Percentiles rank a stretch among this genome's conserved stretches.
phyloP scores from a whole-genome alignment of 2,113 vertebrate genomes.

The Phaethornis superciliosus region DNA sequence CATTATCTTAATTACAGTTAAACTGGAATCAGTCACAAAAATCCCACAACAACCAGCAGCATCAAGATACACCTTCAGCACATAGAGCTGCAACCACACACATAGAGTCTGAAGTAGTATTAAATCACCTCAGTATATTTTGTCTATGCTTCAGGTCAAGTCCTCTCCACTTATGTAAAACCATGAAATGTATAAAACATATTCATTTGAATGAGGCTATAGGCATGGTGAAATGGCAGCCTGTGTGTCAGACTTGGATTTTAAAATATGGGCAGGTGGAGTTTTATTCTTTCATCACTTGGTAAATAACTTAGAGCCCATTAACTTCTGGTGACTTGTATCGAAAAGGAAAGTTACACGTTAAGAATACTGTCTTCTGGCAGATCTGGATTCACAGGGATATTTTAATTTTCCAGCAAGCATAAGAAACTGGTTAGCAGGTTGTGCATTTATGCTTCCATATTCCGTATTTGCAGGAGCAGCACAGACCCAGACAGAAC shows the following conservation, averaged over 20 bases:
- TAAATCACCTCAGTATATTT: not conserved
- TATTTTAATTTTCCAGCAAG: slow-evolving; percentile 9
- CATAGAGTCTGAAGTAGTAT: not conserved
- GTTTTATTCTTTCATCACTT: not conserved
- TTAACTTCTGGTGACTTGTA: not conserved
- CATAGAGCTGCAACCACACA: not conserved
- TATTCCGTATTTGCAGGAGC: not conserved
- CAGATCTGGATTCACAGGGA: not conserved
- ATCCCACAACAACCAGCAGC: not conserved
- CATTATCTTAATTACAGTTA: slow-evolving; percentile 39
- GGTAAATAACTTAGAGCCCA: not conserved
- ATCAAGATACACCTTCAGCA: not conserved
- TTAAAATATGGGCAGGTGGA: not conserved
- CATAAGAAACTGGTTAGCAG: slow-evolving; percentile 1
- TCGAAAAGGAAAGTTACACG: not conserved
- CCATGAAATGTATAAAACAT: not conserved
- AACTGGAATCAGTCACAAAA: not conserved
- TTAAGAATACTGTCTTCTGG: not conserved
- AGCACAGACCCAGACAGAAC: slow-evolving; percentile 12
- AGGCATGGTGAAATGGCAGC: not conserved
- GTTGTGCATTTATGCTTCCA: slow-evolving; percentile 2
- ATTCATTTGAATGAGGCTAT: not conserved
- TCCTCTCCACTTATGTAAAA: not conserved
- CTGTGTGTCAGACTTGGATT: not conserved
- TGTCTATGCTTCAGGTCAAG: not conserved